Percentiles rank a stretch among this genome's conserved stretches.
Evolutionary conservation across 2,113 vertebrate species (phyloP).

Genomic region (Okapia johnstoni): DNA sequence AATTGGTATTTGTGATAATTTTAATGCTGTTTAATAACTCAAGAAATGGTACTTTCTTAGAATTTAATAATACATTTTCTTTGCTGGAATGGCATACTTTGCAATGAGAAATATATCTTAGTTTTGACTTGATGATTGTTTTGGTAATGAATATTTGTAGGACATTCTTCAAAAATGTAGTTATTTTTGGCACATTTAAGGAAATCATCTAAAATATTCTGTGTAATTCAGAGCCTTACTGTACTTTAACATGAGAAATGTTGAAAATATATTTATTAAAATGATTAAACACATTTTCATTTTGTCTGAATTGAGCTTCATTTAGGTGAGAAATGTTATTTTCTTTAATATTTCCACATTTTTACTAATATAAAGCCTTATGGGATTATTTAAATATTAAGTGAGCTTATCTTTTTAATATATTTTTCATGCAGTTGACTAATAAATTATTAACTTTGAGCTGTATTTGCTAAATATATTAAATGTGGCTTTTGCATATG

Average conservation of each 20-base stretch:
- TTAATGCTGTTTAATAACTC: slow-evolving; percentile 30
- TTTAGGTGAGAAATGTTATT: slow-evolving; percentile 52
- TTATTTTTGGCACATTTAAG: slow-evolving; percentile 9
- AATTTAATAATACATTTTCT: slow-evolving; percentile 16
- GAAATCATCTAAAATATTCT: slow-evolving; percentile 23
- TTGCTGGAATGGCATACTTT: slow-evolving; percentile 23
- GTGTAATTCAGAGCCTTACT: slow-evolving; percentile 15
- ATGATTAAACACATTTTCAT: slow-evolving; percentile 61
- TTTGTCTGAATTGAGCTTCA: slow-evolving; percentile 65
- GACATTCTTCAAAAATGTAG: slow-evolving; percentile 35
- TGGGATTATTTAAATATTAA: slow-evolving; percentile 31
- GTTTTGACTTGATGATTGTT: slow-evolving; percentile 2
- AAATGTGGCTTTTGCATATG: slow-evolving; percentile 12
- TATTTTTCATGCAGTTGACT: background rate
- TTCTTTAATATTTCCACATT: slow-evolving; percentile 18
- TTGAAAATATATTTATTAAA: slow-evolving; percentile 61
- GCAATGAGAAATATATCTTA: slow-evolving; percentile 48
- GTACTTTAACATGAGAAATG: slow-evolving; percentile 34
- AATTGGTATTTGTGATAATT: background rate
- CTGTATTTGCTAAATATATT: slow-evolving; percentile 12
- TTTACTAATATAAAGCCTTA: background rate
- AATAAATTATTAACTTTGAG: slow-evolving; percentile 19
- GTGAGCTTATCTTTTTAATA: slow-evolving; percentile 26
- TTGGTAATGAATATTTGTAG: slow-evolving; percentile 7
- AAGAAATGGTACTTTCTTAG: background rate